Conservation (phyloP, 2,113 vertebrate species). For the Takifugu bimaculatus region DNA sequence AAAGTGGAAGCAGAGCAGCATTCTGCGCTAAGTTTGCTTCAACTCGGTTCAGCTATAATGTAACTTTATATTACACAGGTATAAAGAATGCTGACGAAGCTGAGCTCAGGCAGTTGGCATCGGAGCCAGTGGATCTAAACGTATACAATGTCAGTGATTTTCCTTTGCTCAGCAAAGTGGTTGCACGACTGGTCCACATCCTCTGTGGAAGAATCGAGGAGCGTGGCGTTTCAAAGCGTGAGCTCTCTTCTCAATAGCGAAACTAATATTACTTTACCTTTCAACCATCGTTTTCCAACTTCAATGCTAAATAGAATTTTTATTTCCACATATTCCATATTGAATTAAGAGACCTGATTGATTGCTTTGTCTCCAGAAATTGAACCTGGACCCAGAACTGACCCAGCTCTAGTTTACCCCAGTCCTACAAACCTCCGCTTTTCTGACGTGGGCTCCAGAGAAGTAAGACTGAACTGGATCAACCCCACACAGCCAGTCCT, state of each 20-base stretch:
- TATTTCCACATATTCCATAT: no score
- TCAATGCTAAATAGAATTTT: no score
- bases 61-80: conserved; percentile 64
- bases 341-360: no score
- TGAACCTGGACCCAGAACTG: conserved; percentile 61
- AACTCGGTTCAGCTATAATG: no score
- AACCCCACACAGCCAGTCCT: conserved; percentile 62
- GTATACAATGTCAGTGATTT: conserved; percentile 90
- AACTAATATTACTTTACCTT: no score
- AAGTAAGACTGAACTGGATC: conserved; percentile 84
- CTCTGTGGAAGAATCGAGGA: conserved; percentile 84
- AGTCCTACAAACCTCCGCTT: conserved; percentile 80
- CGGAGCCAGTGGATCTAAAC: conserved; percentile 82
- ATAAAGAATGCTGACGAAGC: conserved; percentile 92
- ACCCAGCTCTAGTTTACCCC: conserved; percentile 63
- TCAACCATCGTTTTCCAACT: no score
- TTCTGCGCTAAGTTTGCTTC: no score
- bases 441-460: conserved; percentile 81
- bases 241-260: background rate
- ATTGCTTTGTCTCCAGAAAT: background rate
- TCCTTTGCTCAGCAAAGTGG: conserved; percentile 83
- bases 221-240: conserved; percentile 71
- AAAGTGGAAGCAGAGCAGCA: no score
- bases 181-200: conserved; percentile 79
- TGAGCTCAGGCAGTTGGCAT: conserved; percentile 86